phyloP scores from a whole-genome alignment of 2,888 invertebrate species.

The Deroplatys truncata region DNA sequence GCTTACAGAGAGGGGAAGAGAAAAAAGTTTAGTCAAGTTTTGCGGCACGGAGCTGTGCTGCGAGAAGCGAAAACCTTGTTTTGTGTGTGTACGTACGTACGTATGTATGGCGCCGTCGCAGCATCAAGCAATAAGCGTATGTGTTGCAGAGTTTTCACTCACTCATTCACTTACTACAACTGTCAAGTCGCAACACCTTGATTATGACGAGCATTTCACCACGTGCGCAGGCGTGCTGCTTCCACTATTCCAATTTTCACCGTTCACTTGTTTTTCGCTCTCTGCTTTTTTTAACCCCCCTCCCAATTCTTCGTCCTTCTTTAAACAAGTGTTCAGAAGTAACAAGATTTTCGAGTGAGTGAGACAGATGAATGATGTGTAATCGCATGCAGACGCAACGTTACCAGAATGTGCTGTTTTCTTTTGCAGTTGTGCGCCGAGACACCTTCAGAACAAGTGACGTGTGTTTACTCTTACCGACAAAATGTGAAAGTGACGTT shows the following conservation, averaged over 20 bases:
- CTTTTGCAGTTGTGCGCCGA: background rate
- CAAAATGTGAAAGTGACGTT: background rate
- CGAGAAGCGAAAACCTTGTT: background rate
- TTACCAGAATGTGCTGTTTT: background rate
- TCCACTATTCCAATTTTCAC: background rate
- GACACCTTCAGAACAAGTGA: background rate
- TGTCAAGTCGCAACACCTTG: background rate
- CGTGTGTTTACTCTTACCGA: slow-evolving; percentile 1
- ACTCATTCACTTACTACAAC: background rate
- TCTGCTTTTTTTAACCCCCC: background rate
- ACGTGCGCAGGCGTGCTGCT: background rate
- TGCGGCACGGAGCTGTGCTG: slow-evolving; percentile 1
- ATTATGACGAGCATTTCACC: background rate
- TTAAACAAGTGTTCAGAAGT: background rate
- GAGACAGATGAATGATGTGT: background rate
- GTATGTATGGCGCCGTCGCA: background rate
- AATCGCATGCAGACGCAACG: background rate
- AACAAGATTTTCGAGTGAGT: background rate
- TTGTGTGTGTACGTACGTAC: slow-evolving; percentile 1
- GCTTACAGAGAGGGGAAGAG: background rate
- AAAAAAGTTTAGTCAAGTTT: slow-evolving; percentile 27
- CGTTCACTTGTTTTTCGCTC: background rate
- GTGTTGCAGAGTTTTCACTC: background rate
- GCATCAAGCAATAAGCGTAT: background rate
- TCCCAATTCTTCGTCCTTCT: background rate